Conservation (phyloP, 2,888 invertebrate species). For the Polietes domitor region DNA sequence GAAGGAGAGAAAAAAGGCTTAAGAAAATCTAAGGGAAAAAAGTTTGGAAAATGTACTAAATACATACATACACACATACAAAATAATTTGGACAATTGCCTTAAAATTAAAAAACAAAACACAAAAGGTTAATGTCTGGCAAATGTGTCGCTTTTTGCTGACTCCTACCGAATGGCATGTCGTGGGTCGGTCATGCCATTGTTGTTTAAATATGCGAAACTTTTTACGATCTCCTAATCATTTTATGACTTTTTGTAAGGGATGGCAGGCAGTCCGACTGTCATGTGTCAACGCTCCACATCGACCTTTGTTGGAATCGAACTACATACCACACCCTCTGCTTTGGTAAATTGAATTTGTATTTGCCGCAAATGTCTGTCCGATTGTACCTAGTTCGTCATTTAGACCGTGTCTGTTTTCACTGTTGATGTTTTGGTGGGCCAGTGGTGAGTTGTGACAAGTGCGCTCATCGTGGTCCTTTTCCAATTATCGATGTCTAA, state of each 20-base stretch:
- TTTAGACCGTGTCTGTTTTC: background rate
- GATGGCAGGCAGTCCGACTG: background rate
- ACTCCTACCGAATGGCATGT: background rate
- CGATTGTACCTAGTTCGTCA: no score
- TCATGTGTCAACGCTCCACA: background rate
- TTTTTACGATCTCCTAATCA: background rate
- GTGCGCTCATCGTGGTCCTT: background rate
- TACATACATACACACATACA: no score
- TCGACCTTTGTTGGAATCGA: background rate
- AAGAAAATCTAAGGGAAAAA: background rate
- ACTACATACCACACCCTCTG: background rate
- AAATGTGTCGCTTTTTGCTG: background rate
- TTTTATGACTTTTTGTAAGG: conserved; percentile 5
- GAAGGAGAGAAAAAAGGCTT: background rate
- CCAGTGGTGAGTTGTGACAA: background rate
- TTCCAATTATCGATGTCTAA: conserved; percentile 50
- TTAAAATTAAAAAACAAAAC: background rate
- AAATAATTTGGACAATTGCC: background rate
- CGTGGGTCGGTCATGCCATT: background rate
- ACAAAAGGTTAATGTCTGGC: background rate
- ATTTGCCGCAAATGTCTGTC: no score
- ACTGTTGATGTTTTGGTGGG: background rate
- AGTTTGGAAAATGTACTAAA: background rate
- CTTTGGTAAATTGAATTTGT: background rate
- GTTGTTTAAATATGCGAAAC: background rate